Conservation (phyloP, 2,797 vertebrate genomes). For the Clangula hyemalis region DNA sequence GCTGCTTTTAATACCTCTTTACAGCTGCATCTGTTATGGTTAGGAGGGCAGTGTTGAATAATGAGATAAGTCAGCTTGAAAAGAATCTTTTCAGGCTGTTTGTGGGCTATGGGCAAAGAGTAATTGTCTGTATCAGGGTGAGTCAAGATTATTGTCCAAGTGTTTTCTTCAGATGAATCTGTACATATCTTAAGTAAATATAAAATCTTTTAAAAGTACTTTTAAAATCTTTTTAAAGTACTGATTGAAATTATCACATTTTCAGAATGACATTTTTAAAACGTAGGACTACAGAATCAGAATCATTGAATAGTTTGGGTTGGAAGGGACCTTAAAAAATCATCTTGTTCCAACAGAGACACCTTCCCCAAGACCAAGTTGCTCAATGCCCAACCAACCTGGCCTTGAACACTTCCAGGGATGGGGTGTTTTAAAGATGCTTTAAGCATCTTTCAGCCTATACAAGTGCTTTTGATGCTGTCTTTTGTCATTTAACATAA, state of each 20-base stretch:
- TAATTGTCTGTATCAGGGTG: neutral
- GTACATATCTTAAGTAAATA: neutral
- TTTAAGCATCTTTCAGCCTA: no score
- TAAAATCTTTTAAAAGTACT: neutral
- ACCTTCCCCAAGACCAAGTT: no score
- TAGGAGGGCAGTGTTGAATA: neutral
- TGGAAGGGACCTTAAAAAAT: no score
- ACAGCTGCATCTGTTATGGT: neutral
- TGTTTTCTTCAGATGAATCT: constrained; percentile 1
- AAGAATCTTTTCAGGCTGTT: neutral
- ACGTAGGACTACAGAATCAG: neutral
- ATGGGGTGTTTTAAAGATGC: no score
- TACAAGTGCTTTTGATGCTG: neutral
- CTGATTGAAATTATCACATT: neutral
- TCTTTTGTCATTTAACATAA: neutral
- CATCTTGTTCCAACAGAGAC: no score
- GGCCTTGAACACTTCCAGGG: no score
- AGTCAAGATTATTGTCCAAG: neutral
- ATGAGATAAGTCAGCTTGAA: neutral
- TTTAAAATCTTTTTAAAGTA: neutral
- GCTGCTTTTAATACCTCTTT: neutral
- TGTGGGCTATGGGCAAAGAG: neutral
- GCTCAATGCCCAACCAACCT: no score
- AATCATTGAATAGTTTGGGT: no score
- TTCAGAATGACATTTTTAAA: constrained; percentile 17